phyloP scores from a whole-genome alignment of 2,888 invertebrate genomes.

The Priocnemis perturbator region DNA sequence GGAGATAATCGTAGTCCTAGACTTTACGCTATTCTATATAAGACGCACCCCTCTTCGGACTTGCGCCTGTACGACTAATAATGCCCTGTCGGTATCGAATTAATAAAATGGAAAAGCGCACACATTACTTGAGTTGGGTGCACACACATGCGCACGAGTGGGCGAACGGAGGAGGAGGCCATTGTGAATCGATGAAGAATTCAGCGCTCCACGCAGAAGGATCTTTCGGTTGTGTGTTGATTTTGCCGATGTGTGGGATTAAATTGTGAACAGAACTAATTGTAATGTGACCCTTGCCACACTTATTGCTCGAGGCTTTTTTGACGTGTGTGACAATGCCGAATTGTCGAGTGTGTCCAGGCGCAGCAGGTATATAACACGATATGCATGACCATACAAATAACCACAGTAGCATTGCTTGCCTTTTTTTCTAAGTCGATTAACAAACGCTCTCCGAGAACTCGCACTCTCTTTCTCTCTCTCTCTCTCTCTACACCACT shows the following conservation, averaged over 20 bases:
- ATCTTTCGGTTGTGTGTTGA: background rate
- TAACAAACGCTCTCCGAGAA: no score
- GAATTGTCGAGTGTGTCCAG: no score
- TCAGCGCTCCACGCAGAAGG: background rate
- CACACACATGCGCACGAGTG: conserved; percentile 66
- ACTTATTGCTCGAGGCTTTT: conserved; percentile 53
- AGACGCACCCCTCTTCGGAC: background rate
- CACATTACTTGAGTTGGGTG: conserved; percentile 66
- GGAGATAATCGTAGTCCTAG: background rate
- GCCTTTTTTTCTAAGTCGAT: no score
- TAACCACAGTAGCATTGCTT: no score
- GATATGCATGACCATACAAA: no score
- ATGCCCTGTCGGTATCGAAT: background rate
- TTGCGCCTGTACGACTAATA: background rate
- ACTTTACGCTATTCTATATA: no score
- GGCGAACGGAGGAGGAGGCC: conserved; percentile 58
- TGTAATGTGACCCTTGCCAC: conserved; percentile 5
- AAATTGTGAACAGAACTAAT: background rate
- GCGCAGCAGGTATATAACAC: no score
- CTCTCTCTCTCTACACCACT: no score
- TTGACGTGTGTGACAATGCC: conserved; percentile 53
- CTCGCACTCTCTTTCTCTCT: no score
- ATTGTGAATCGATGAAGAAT: conserved; percentile 67
- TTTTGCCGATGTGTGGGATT: no score
- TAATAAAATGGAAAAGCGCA: conserved; percentile 1